phyloP scores from a whole-genome alignment of 2,113 vertebrate species.

The Acanthochromis polyacanthus region DNA sequence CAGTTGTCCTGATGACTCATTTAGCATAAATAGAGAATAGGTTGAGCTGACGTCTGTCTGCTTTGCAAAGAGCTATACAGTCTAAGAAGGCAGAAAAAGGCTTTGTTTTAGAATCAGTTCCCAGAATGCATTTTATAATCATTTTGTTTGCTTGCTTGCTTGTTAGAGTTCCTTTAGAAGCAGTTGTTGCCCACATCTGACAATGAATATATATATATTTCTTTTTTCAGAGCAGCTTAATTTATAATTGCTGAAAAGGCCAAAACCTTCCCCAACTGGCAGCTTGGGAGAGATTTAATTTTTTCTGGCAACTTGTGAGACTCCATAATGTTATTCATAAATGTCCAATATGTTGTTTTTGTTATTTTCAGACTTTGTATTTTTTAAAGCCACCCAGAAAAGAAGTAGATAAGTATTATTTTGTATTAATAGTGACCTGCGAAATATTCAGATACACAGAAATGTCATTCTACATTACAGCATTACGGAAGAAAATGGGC shows the following conservation, averaged over 20 bases:
- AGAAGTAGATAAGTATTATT: no score
- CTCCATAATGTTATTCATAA: background rate
- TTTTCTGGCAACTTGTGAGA: background rate
- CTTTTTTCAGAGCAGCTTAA: background rate
- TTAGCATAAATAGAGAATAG: slow-evolving; percentile 36
- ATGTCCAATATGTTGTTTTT: background rate
- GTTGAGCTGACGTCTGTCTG: slow-evolving; percentile 27
- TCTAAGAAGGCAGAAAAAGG: background rate
- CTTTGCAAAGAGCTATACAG: background rate
- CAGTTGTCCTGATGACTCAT: slow-evolving; percentile 46
- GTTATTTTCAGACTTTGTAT: background rate
- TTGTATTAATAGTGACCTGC: no score
- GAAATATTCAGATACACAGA: no score
- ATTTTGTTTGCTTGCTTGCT: slow-evolving; percentile 9
- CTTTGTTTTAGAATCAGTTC: slow-evolving; percentile 12
- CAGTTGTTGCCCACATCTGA: background rate
- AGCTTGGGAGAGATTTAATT: slow-evolving; percentile 7
- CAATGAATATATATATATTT: slow-evolving; percentile 17
- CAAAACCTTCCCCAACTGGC: background rate
- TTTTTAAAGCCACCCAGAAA: background rate
- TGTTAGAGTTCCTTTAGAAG: slow-evolving; percentile 11
- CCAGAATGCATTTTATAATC: background rate
- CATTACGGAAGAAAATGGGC: no score
- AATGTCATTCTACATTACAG: no score
- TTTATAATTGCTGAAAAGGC: slow-evolving; percentile 13